phyloP scores from a whole-genome alignment of 2,888 invertebrate genomes.

The Dolomedes plantarius region DNA sequence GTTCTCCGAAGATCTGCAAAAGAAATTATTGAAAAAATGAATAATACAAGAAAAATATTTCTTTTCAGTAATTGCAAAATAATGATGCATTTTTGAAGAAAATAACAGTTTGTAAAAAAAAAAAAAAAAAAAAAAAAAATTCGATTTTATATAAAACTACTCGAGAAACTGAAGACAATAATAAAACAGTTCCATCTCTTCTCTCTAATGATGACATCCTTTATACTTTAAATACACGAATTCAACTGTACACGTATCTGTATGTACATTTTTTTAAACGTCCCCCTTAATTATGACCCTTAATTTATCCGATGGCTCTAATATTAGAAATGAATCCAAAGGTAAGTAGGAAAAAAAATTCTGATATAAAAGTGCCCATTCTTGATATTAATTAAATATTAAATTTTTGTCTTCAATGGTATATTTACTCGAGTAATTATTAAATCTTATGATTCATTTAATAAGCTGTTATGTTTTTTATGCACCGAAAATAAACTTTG shows the following conservation, averaged over 20 bases:
- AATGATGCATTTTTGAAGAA: constrained; percentile 28
- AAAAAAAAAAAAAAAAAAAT: too few relatives aligned
- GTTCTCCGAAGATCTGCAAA: not conserved
- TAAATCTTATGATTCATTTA: too few relatives aligned
- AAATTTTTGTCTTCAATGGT: too few relatives aligned
- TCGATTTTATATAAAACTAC: constrained; percentile 33
- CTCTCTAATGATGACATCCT: not conserved
- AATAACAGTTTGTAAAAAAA: constrained; percentile 35
- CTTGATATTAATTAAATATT: too few relatives aligned
- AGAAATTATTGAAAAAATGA: not conserved
- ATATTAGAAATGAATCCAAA: too few relatives aligned
- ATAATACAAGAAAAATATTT: constrained; percentile 25
- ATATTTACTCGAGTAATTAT: too few relatives aligned
- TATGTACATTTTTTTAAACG: not conserved
- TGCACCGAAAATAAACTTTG: too few relatives aligned
- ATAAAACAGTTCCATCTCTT: not conserved
- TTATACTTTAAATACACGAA: not conserved
- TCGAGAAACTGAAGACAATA: not conserved
- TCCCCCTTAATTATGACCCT: not conserved
- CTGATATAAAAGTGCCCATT: too few relatives aligned
- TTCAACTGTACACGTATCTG: too few relatives aligned
- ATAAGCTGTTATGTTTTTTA: too few relatives aligned
- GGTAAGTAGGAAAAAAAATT: too few relatives aligned
- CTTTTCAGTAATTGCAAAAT: constrained; percentile 55
- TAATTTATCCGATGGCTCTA: not conserved